Evolutionary conservation across 2,113 vertebrate genomes (phyloP), one percentile per base, ranked within the genome.

Genomic region (Arenaria interpres): DNA sequence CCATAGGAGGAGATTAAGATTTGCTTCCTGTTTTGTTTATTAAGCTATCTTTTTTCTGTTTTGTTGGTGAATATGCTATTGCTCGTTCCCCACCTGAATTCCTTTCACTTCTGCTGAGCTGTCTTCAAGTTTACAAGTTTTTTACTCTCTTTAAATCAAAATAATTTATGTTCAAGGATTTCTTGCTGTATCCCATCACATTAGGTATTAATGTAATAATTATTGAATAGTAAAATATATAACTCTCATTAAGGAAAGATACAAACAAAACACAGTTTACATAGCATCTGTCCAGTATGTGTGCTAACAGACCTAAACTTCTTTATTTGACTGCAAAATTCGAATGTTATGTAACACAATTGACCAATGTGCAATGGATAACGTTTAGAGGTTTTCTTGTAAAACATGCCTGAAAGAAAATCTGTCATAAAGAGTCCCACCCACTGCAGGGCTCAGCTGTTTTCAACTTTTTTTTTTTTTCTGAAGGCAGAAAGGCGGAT

Each of bases 11-110:
- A 83, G 19, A 90, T 82, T 30, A 82, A 50, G 32, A 41, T 82
- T 92, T 89, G 80, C 39, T 89, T 74, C 57, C 23, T 64, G 66
- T 74, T 68, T 18, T 78, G 20, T 91, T 95, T 85, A 59, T 79
- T 73, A 88, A 88, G 46, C 53, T 85, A 11, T 62, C 23, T 74
- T 95, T 86, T 73, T 88, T 82, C 67, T 95, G 30, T 90, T 62
- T 46, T 95, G 21, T 83, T 92, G 78, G 93, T 91, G 35, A 96
- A 91, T 92, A 88, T 81, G 64, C 72, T 92, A 14, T 80, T 92
- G 43, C 60, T 94, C 18, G 37, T 89, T 96, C 63, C 54, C 48
- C 37, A 56, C 54, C 64, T 88, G 59, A 93, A 77, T 96, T 93
- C 57, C 51, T 95, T 93, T 80, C 6, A 6, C 13, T 96, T 97